A percentile compares a stretch with the other conserved stretches of the same genome.
phyloP scores from a whole-genome alignment of 2,113 vertebrate genomes.

The Cephalopterus ornatus region DNA sequence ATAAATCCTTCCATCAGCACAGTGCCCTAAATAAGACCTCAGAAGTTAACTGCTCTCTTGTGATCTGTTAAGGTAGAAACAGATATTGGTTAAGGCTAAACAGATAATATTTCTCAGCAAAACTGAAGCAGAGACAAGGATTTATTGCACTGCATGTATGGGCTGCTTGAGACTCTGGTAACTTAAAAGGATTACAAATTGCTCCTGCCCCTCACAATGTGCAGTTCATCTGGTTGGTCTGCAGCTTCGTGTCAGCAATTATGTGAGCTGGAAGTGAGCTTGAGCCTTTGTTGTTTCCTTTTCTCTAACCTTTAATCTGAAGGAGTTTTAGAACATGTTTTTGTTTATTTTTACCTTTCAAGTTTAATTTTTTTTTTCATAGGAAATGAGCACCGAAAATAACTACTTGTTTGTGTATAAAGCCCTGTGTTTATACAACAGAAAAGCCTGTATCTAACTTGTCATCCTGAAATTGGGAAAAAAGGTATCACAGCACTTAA shows the following conservation, averaged over 20 bases:
- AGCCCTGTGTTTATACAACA: not conserved
- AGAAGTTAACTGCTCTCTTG: not conserved
- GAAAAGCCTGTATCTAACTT: not conserved
- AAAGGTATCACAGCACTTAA: not conserved
- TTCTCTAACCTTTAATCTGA: not conserved
- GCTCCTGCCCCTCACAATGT: not conserved
- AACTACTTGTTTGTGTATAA: slow-evolving; percentile 24
- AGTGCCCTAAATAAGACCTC: not conserved
- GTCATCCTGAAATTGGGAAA: not conserved
- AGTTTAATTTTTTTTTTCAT: not conserved
- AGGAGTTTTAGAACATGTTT: not conserved
- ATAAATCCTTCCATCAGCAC: not conserved
- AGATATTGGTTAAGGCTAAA: not conserved
- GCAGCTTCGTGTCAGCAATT: not conserved
- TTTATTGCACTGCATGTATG: not conserved
- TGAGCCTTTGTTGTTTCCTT: not conserved
- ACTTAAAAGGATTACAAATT: not conserved
- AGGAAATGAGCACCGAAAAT: slow-evolving; percentile 5
- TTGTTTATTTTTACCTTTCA: slow-evolving; percentile 20
- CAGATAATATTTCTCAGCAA: not conserved
- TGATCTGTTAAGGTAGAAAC: not conserved
- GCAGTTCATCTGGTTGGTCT: not conserved
- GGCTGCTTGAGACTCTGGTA: not conserved
- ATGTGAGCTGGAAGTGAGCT: not conserved
- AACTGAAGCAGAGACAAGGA: not conserved